Conservation (phyloP, 2,797 vertebrate genomes). For the Ceryle rudis region DNA sequence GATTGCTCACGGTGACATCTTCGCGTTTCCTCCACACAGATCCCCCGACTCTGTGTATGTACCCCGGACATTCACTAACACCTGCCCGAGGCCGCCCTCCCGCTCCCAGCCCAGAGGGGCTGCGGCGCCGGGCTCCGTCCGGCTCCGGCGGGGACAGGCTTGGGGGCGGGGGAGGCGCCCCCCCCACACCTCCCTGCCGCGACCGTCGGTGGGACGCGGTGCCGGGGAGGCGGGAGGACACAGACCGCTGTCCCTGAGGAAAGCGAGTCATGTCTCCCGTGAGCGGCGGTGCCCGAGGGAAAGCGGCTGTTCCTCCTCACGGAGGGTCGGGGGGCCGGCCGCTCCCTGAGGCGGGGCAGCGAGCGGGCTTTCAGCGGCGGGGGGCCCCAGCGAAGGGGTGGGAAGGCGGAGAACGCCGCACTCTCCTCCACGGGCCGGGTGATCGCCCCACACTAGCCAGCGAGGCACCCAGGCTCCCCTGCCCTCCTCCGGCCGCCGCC, state of each 20-base stretch:
- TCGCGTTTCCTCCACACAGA: rapidly evolving
- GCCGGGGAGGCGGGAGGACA: background rate
- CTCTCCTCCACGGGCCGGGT: no score
- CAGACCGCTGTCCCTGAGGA: background rate
- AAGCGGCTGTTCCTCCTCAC: background rate
- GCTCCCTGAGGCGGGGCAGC: no score
- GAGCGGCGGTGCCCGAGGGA: background rate
- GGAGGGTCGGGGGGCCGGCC: background rate
- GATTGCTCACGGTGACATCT: background rate
- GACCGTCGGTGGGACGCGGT: background rate
- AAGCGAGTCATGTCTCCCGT: background rate
- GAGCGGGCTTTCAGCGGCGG: background rate
- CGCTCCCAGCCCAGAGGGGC: background rate
- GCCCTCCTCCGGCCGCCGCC: background rate
- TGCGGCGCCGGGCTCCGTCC: background rate
- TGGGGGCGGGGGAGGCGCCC: no score
- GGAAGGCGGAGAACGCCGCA: background rate
- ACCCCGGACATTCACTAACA: rapidly evolving
- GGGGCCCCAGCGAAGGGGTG: no score
- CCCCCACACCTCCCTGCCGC: background rate
- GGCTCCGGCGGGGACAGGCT: background rate
- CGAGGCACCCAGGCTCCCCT: no score
- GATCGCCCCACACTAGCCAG: rapidly evolving
- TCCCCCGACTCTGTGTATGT: rapidly evolving
- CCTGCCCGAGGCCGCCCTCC: background rate